Percentiles rank a stretch among this genome's conserved stretches.
Evolutionary conservation across 35 echinoderm and acorn worm species (phyloP).

Genomic region (Heliocidaris erythrogramma): DNA sequence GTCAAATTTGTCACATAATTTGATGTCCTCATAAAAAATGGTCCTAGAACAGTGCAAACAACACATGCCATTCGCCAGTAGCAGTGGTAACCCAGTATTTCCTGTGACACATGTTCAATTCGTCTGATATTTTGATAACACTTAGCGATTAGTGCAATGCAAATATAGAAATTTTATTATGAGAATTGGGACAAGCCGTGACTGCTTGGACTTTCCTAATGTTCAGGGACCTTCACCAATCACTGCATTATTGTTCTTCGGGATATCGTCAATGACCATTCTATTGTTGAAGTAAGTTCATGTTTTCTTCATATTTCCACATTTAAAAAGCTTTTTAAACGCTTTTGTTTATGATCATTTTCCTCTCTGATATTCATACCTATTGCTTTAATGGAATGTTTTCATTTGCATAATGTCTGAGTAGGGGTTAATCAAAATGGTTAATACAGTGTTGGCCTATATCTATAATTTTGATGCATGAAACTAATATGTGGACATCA

Average conservation of each 20-base stretch:
- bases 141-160: neutral
- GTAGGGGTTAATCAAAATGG: no score
- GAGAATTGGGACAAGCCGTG: neutral
- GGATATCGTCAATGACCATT: neutral
- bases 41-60: neutral
- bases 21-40: neutral
- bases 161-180: neutral
- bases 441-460: no score
- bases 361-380: neutral
- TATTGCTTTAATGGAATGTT: neutral
- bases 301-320: neutral
- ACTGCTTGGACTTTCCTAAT: neutral
- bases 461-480: no score
- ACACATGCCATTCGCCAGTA: neutral
- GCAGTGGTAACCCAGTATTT: neutral
- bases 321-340: neutral
- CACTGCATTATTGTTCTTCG: neutral
- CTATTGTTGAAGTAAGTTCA: neutral
- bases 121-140: constrained; percentile 3
- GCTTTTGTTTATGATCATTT: neutral
- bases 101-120: neutral
- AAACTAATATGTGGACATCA: no score
- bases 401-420: neutral
- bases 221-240: neutral
- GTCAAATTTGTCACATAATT: neutral